phyloP scores from a whole-genome alignment of 2,888 invertebrate genomes.

The Beris morrisii region DNA sequence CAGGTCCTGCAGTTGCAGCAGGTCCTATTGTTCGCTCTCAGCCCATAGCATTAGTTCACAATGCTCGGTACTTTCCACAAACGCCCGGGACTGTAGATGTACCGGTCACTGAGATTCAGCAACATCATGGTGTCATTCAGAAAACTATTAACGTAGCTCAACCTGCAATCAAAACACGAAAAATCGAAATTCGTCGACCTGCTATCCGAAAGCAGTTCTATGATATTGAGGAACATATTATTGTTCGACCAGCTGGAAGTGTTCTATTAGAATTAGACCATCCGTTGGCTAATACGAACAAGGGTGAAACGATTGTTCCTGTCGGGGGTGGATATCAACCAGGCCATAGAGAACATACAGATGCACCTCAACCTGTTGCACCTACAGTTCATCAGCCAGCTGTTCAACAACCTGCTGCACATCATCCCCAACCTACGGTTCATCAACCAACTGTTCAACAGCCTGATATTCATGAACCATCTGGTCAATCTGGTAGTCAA shows the following conservation, averaged over 20 bases:
- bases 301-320: conserved; percentile 52
- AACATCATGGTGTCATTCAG: conserved; percentile 59
- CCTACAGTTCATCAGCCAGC: too few relatives aligned
- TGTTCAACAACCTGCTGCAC: too few relatives aligned
- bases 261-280: conserved; percentile 64
- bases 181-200: conserved; percentile 62
- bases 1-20: conserved; percentile 2
- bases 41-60: conserved; percentile 20
- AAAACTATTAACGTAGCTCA: conserved; percentile 63
- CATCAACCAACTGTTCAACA: conserved; percentile 1
- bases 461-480: not conserved
- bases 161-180: conserved; percentile 61
- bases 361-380: not conserved
- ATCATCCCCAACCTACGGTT: too few relatives aligned
- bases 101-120: conserved; percentile 57
- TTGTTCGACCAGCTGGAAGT: conserved; percentile 64
- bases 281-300: conserved; percentile 61
- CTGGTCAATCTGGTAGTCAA: not conserved
- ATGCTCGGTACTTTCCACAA: conserved; percentile 45
- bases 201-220: conserved; percentile 67
- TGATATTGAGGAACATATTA: conserved; percentile 64
- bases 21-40: conserved; percentile 8
- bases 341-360: not conserved
- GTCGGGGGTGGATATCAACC: conserved; percentile 40
- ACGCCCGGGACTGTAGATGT: conserved; percentile 58